Evolutionary conservation across 2,797 vertebrate genomes (phyloP), one percentile per base, ranked within the genome.

Genomic region (Falco berigora): DNA sequence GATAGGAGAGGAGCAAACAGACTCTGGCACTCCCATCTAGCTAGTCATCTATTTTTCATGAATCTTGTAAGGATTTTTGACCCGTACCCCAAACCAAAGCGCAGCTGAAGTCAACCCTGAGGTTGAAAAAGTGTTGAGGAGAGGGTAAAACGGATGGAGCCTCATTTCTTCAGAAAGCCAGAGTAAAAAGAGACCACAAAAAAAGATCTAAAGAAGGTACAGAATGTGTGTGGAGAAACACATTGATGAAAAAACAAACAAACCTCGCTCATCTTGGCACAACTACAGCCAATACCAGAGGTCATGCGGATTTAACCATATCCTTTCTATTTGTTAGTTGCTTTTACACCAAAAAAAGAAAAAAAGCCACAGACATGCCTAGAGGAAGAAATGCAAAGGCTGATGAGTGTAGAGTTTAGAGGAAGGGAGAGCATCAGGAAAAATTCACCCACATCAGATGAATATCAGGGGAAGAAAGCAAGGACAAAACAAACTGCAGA

Each of bases 171-270:
- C 2, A 2, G 44, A 86, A 95, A 94, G 21, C 6, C n/a, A 58
- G 7, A 13, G 61, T 56, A 83, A 84, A 93, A 84, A 88, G 12
- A 83, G 14, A 95, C 59, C 22, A 50, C 42, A n/a, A 63, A 46
- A 80, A 59, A 85, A 78, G 36, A 69, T 27, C 59, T 67, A 72
- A 86, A 86, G 53, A 56, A 79, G 49, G 36, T 84, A 68, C 27
- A 91, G 58, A 83, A 84, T 24, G 30, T 7, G 4, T 32, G 52
- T 56, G 62, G 69, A 90, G 47, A 76, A 94, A 90, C 42, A 73
- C 14, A 47, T 34, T 47, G 88, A 88, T n/a, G 62, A 84, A 67
- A 90, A 82, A 90, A 92, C 59, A 94, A 96, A 95, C 42, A 38
- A 53, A 69, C 19, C 34, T 87, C 74, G 53, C 34, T 82, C 71